A percentile compares a stretch with the other conserved stretches of the same genome.
Conservation (phyloP, 2,797 vertebrate genomes). For the Pachyuromys duprasi region DNA sequence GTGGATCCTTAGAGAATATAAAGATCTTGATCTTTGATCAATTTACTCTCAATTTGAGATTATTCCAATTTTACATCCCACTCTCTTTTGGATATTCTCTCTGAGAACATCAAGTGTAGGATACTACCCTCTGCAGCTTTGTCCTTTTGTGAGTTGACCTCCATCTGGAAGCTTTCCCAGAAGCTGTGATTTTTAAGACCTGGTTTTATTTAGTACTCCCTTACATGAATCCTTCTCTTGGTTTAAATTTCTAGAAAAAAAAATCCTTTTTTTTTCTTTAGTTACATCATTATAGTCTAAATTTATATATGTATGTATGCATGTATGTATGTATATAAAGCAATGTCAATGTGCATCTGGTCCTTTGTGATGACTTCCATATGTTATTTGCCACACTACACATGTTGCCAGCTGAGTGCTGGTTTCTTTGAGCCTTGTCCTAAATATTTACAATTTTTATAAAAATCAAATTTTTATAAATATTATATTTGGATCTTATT, state of each 20-base stretch:
- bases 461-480: neutral
- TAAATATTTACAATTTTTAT: constrained; percentile 8
- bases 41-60: neutral
- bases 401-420: neutral
- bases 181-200: neutral
- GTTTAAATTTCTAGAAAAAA: neutral
- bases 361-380: neutral
- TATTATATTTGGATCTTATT: neutral
- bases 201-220: neutral
- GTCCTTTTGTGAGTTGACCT: neutral
- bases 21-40: neutral
- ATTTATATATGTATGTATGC: neutral
- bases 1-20: neutral
- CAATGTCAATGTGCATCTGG: neutral
- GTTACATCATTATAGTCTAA: neutral
- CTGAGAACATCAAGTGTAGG: neutral
- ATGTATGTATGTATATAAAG: too few relatives aligned
- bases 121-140: neutral
- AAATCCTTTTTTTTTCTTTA: neutral
- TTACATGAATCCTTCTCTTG: neutral
- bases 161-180: neutral
- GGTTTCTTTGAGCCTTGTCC: neutral
- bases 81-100: neutral
- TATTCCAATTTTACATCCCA: neutral
- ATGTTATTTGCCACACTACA: neutral